Evolutionary conservation across 2,888 invertebrate genomes (phyloP).

Genomic region (Drosophila lutescens): DNA sequence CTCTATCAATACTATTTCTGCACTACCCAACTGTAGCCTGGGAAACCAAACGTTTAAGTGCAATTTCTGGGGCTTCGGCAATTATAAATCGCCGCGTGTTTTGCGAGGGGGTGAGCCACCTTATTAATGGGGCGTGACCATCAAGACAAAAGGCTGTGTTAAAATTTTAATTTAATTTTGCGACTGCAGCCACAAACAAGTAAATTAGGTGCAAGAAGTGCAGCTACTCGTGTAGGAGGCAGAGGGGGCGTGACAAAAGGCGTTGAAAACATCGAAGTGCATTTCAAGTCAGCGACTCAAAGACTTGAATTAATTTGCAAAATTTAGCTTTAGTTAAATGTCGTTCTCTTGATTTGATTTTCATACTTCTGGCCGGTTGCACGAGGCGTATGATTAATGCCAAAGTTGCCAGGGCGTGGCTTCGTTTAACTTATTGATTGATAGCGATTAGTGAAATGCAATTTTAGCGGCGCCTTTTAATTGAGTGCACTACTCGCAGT

Average conservation of each 20-base stretch:
- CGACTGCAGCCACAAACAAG: slow-evolving; percentile 26
- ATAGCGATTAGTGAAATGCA: slow-evolving; percentile 51
- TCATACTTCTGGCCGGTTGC: slow-evolving; percentile 27
- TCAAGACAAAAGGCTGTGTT: slow-evolving; percentile 38
- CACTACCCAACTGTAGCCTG: slow-evolving; percentile 10
- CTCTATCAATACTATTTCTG: too few relatives aligned
- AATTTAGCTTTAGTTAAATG: slow-evolving; percentile 18
- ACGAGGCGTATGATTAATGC: slow-evolving; percentile 64
- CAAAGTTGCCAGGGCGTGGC: slow-evolving; percentile 42
- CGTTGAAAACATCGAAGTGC: slow-evolving; percentile 45
- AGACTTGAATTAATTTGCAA: slow-evolving; percentile 65
- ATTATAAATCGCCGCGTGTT: slow-evolving; percentile 15
- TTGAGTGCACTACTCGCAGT: slow-evolving; percentile 50
- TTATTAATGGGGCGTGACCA: slow-evolving; percentile 36
- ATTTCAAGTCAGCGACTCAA: slow-evolving; percentile 24
- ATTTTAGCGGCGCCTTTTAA: slow-evolving; percentile 68
- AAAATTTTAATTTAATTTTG: slow-evolving; percentile 41
- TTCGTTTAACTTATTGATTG: slow-evolving; percentile 47
- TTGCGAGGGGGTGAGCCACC: background rate
- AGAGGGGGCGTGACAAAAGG: slow-evolving; percentile 20
- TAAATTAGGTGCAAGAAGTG: slow-evolving; percentile 30
- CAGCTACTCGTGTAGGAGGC: slow-evolving; percentile 14
- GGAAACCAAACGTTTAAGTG: slow-evolving; percentile 8
- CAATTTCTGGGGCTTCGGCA: slow-evolving; percentile 36
- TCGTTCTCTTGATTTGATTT: slow-evolving; percentile 33